These are phyloP conservation scores for Chalcis sispes DNA, from an alignment of 2,888 invertebrate genomes.

Conservation along the genomic window DNA sequence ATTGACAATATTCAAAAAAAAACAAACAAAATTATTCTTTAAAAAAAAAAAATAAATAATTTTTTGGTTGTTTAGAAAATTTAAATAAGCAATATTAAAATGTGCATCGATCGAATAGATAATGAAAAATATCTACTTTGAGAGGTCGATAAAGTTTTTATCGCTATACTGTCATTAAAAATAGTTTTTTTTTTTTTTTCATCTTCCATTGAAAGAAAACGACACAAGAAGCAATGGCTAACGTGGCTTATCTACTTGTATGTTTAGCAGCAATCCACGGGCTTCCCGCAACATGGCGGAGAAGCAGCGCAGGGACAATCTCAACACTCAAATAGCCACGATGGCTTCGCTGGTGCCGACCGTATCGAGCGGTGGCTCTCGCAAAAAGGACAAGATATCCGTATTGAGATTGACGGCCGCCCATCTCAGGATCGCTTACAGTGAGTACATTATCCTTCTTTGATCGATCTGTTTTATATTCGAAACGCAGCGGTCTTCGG, in stretches of 20 bases:
- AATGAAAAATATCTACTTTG: neutral
- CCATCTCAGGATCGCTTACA: slow-evolving; percentile 88
- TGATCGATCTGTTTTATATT: neutral
- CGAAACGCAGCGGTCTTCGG: no score
- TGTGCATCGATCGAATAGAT: no score
- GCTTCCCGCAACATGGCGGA: slow-evolving; percentile 92
- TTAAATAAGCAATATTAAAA: no score
- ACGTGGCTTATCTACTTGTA: neutral
- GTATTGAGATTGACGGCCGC: slow-evolving; percentile 91
- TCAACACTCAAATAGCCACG: slow-evolving; percentile 90
- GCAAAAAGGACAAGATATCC: slow-evolving; percentile 93
- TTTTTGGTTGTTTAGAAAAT: no score
- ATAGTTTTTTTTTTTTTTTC: no score
- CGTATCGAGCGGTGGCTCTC: slow-evolving; percentile 86
- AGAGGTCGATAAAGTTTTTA: no score
- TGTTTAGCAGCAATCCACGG: slow-evolving; percentile 81
- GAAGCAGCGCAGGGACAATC: slow-evolving; percentile 92
- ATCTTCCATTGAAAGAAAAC: no score
- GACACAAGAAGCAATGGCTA: no score
- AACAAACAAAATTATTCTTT: no score
- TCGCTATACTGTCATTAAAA: no score
- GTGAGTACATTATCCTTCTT: slow-evolving; percentile 70
- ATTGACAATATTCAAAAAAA: no score
- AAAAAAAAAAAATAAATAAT: no score
- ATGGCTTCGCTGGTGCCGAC: slow-evolving; percentile 90